phyloP scores from a whole-genome alignment of 92 coral and sea anemone species.

The Hydrozoanthus gracilis region DNA sequence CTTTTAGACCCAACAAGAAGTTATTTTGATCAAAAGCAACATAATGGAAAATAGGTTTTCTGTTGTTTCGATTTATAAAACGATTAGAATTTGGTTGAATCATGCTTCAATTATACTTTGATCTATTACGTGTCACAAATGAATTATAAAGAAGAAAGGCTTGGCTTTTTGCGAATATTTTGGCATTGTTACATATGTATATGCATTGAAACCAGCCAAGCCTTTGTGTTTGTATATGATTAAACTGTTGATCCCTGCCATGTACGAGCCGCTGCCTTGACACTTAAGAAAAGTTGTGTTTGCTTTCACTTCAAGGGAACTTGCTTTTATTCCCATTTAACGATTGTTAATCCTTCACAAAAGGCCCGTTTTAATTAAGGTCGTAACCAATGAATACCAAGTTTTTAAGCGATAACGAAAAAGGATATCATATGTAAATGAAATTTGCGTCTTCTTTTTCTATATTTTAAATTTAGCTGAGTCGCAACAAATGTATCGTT shows the following conservation, averaged over 20 bases:
- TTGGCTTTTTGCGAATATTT: background rate
- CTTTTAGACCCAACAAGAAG: background rate
- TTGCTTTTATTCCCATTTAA: background rate
- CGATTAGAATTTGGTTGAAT: conserved; percentile 16
- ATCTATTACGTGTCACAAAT: conserved; percentile 6
- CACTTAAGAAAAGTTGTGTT: too few species aligned
- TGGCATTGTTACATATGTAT: background rate
- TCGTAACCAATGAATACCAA: background rate
- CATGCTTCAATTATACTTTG: background rate
- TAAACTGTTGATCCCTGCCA: too few species aligned
- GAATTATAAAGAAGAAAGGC: conserved; percentile 12
- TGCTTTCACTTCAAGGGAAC: background rate
- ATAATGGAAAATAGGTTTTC: background rate
- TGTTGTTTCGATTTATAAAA: conserved; percentile 14
- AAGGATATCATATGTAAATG: conserved; percentile 20
- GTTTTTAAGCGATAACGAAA: background rate
- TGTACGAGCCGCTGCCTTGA: too few species aligned
- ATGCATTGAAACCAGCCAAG: background rate
- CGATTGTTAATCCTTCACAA: conserved; percentile 5
- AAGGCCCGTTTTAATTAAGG: conserved; percentile 21
- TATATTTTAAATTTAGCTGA: background rate
- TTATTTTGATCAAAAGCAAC: conserved; percentile 4
- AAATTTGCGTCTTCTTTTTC: conserved; percentile 3
- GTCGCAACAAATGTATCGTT: background rate
- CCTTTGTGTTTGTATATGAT: too few species aligned